Percentiles rank a stretch among this genome's conserved stretches.
Evolutionary conservation across 2,888 invertebrate genomes (phyloP).

Genomic region (Actias luna): DNA sequence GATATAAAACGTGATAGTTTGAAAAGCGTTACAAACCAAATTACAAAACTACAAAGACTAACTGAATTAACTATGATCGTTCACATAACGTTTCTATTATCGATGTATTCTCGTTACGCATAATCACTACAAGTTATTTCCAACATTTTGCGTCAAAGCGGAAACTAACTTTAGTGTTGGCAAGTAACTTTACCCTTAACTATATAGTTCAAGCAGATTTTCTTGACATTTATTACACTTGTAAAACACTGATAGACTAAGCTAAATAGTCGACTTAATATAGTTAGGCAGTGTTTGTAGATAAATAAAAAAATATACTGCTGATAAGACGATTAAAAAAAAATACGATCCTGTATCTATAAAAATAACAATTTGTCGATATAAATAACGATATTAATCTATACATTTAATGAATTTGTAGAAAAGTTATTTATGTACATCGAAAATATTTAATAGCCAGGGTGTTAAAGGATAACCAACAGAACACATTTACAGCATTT

Average conservation of each 20-base stretch:
- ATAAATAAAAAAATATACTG: no score
- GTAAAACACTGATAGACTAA: not conserved
- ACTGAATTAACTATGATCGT: not conserved
- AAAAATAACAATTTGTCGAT: no score
- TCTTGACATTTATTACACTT: constrained; percentile 7
- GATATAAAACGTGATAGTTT: no score
- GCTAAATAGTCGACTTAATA: not conserved
- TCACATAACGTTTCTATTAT: not conserved
- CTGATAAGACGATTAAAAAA: no score
- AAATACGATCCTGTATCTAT: no score
- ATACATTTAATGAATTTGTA: no score
- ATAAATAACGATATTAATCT: no score
- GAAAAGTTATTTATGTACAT: no score
- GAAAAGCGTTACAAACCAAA: no score
- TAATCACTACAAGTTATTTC: not conserved
- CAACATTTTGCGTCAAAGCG: not conserved
- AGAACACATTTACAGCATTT: no score
- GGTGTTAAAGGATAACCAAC: no score
- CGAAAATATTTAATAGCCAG: no score
- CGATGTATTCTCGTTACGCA: not conserved
- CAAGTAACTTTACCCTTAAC: constrained; percentile 1
- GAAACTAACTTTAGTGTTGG: constrained; percentile 7
- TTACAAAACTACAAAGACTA: not conserved
- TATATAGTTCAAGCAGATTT: not conserved
- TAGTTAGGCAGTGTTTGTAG: not conserved